Conservation (phyloP, 2,113 vertebrate genomes). For the Nymphicus hollandicus region DNA sequence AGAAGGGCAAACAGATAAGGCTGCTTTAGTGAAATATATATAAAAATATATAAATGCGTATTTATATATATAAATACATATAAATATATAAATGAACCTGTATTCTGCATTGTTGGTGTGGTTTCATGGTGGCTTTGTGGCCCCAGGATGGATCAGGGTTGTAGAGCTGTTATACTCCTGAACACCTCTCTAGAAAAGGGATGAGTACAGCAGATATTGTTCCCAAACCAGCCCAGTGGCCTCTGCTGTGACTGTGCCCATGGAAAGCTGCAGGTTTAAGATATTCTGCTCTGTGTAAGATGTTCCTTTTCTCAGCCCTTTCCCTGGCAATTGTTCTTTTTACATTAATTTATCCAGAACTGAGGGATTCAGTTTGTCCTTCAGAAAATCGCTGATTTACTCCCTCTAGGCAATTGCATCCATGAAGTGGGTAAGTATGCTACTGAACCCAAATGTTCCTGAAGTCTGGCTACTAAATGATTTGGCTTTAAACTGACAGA, state of each 20-base stretch:
- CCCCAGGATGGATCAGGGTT: rapidly evolving
- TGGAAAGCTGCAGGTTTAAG: neutral
- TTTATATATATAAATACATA: neutral
- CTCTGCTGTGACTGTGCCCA: neutral
- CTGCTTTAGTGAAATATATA: neutral
- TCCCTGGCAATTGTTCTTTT: neutral
- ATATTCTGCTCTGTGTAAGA: rapidly evolving
- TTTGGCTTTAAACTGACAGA: neutral
- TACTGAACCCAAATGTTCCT: too few relatives aligned
- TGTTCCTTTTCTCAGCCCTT: neutral
- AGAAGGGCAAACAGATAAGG: rapidly evolving
- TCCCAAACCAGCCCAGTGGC: neutral
- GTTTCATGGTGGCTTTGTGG: neutral
- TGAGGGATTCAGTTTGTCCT: neutral
- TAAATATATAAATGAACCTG: neutral
- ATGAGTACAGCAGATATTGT: rapidly evolving
- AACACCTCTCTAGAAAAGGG: too few relatives aligned
- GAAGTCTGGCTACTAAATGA: neutral
- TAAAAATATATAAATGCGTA: neutral
- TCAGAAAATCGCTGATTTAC: neutral
- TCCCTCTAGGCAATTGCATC: neutral
- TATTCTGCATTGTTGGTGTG: neutral
- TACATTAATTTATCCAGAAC: rapidly evolving
- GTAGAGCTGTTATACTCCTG: rapidly evolving
- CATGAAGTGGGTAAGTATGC: rapidly evolving